Evolutionary conservation across 2,888 invertebrate species (phyloP), one percentile per base, ranked within the genome.

Genomic region (Lymantria dispar): DNA sequence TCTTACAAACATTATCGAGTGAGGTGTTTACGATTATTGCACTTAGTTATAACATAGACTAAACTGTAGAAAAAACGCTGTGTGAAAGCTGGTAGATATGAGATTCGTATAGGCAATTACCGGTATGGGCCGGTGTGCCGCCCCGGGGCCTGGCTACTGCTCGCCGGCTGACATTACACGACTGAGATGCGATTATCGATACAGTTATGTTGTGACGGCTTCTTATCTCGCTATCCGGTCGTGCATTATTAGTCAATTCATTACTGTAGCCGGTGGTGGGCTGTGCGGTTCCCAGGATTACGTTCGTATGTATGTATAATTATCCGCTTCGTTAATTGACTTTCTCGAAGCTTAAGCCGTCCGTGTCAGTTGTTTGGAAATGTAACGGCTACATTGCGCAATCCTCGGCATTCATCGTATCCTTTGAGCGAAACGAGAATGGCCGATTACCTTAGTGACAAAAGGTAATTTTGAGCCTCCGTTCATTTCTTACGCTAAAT

Each of bases 131-230:
- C 52, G 46, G 33, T 38, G 55, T 40, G 56, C 40, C 55, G 72
- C 76, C 81, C 75, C 63, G 22, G 69, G 70, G 76, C 78, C 56
- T 61, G 67, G 86, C 85, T 81, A 80, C 85, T 76, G 81, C 73
- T 70, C 70, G 69, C 71, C 68, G 74, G 68, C 72, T 79, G 80
- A 75, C 80, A 80, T 80, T 80, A 80, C 78, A 77, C 78, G 75
- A 76, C 74, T 76, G 73, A 83, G 85, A 85, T 85, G 83, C 78
- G 82, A 83, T 86, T 85, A 83, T 78, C 78, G 85, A 80, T 83
- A 83, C 87, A 80, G 84, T 85, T 87, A 84, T 82, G 80, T 82
- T 85, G 81, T 85, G 85, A 85, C 83, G 80, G 80, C 72, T 74
- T 75, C 74, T 82, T 83, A 83, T 83, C 84, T 81, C 67, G 66